Evolutionary conservation across 2,797 vertebrate genomes (phyloP).

Genomic region (Falco novaeseelandiae): DNA sequence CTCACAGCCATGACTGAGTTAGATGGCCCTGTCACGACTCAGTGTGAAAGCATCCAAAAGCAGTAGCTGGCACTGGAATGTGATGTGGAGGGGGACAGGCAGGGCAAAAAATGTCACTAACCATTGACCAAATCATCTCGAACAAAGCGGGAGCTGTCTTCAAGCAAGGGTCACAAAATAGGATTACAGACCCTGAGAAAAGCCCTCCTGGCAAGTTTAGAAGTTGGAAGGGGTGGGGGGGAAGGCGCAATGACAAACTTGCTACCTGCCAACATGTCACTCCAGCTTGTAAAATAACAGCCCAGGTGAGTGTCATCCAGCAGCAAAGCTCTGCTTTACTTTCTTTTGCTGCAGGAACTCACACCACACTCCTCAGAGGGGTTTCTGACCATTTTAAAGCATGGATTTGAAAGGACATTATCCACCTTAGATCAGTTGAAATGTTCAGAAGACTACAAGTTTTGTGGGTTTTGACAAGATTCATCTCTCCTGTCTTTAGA

Average conservation of each 20-base stretch:
- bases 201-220: neutral
- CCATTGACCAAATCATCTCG: neutral
- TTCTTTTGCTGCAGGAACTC: neutral
- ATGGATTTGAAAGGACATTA: neutral
- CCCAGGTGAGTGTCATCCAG: neutral
- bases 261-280: neutral
- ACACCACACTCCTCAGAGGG: neutral
- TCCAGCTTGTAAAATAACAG: neutral
- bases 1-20: neutral
- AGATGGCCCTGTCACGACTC: neutral
- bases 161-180: neutral
- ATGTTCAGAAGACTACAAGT: neutral
- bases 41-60: neutral
- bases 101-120: neutral
- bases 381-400: neutral
- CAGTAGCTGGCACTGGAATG: neutral
- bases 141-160: neutral
- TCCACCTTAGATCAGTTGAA: neutral
- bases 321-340: neutral
- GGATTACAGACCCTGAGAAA: neutral
- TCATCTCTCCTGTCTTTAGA: neutral
- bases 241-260: neutral
- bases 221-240: neutral
- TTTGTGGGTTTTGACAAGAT: neutral
- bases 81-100: neutral